Evolutionary conservation across 2,797 vertebrate genomes (phyloP), one percentile per base, ranked within the genome.

Genomic region (Champsocephalus gunnari): DNA sequence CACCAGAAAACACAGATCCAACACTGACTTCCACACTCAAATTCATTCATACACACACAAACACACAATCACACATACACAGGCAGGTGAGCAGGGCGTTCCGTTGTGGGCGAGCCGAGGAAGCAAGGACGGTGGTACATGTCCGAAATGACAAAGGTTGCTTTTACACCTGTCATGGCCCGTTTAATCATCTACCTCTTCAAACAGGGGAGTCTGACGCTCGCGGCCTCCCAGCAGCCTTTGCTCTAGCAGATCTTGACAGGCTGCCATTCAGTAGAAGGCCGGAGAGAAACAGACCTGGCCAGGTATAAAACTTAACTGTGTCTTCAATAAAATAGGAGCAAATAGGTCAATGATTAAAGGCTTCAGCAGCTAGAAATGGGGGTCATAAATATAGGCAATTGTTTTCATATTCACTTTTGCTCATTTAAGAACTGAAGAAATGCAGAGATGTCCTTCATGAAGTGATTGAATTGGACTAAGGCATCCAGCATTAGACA

Each of bases 111-210:
- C 51, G 82, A 91, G 91, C 67, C 72, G 12, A 73, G 77, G 86
- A 91, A 87, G 85, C 91, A 89, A 90, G 90, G 93, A 93, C 93
- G 87, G 92, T 94, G 87, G 92, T 94, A 91, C 74, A 85, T 88
- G 91, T 95, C 93, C 92, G 94, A 83, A 92, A 96, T 96, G 96
- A 97, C 98, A 99, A 98, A 99, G 98, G 97, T 98, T 98, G 95
- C 97, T 94, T 98, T 98, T 98, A 98, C 96, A 98, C 97, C 97
- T 98, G 96, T 95, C 88, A 92, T 79, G 84, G 94, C 87, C 92
- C 90, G 97, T 97, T 99, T 99, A 99, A 99, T 99, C 96, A 99
- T 99, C 98, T 97, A 99, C 97, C 86, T 92, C 96, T 97, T 94
- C 96, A 97, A 98, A 97, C 96, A 97, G 80, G 81, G 79, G 67